Base-by-base conservation (phyloP, 2,888 invertebrate species). In the Diarsia dahlii region DNA sequence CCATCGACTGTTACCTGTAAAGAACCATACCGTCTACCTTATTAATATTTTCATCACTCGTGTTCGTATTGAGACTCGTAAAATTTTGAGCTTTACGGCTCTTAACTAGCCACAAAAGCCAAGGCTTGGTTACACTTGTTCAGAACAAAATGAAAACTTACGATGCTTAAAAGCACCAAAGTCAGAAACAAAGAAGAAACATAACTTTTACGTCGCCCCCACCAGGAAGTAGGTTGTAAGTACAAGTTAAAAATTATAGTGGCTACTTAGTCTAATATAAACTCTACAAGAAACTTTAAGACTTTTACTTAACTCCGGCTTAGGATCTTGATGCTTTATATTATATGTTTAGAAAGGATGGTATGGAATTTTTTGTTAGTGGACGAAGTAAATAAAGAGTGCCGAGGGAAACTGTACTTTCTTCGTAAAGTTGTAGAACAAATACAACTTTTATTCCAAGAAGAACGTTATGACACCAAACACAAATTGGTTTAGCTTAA, bases 141-240 rank as follows among this genome's bases (percentile, higher is more conserved):
- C 74, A 64, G 74, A 76, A 75, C 74, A 77, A 82, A 88, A 88
- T 82, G 73, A 68, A 78, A 87, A 87, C 86, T 75, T 86, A 80
- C 80, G 74, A 82, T 81, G 60, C 74, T 78, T 87, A 82, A 86
- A 87, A 87, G 84, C 80, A 71, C 76, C 71, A 78, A 72, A 86
- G 72, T 78, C 71, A 78, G 86, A 80, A 88, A 88, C 88, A 84
- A 84, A 86, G 87, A 87, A 84, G 74, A 67, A 78, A 72, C 80
- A 77, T 82, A 87, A 87, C 87, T 87, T 81, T 72, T 60, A 71
- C 78, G 77, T 80, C 78, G 85, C 70, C 77, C 76, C 74, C 73
- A 64, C 76, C 39, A 76, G 74, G 71, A 84, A 85, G 72, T 67
- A 75, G 68, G 34, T 69, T 84, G 78, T 82, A 70, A 78, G 86